Percentiles rank a stretch among this genome's conserved stretches.
Conservation (phyloP, 2,113 vertebrate genomes). For the Micronisus gabar region DNA sequence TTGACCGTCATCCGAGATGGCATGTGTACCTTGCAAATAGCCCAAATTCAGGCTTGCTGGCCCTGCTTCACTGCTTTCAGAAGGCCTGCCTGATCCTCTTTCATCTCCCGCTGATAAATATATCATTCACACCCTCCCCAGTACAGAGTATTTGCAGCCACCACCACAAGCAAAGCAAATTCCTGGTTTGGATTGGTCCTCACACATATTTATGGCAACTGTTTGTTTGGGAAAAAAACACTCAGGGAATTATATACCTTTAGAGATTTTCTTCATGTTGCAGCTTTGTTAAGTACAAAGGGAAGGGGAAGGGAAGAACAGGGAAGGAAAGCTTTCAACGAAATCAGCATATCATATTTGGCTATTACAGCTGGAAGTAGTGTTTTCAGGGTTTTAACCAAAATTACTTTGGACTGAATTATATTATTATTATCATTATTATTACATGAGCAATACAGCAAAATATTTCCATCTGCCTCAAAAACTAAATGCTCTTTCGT, state of each 20-base stretch:
- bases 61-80: neutral
- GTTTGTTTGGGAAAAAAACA: neutral
- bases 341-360: neutral
- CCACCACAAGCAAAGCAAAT: neutral
- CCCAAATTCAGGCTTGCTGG: neutral
- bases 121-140: too few species aligned
- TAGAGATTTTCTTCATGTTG: neutral
- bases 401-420: neutral
- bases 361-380: neutral
- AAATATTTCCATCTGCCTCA: neutral
- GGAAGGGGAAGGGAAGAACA: too few species aligned
- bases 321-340: neutral
- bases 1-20: rapidly evolving
- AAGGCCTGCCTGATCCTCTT: neutral
- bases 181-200: neutral
- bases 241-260: neutral
- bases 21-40: neutral
- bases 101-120: neutral
- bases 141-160: neutral
- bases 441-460: neutral
- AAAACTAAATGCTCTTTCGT: neutral
- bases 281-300: neutral
- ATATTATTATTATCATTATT: too few species aligned
- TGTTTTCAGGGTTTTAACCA: neutral
- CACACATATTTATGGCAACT: neutral